A percentile compares a stretch with the other conserved stretches of the same genome.
Conservation (phyloP, 2,888 invertebrate species). For the Ormyrus labotus region DNA sequence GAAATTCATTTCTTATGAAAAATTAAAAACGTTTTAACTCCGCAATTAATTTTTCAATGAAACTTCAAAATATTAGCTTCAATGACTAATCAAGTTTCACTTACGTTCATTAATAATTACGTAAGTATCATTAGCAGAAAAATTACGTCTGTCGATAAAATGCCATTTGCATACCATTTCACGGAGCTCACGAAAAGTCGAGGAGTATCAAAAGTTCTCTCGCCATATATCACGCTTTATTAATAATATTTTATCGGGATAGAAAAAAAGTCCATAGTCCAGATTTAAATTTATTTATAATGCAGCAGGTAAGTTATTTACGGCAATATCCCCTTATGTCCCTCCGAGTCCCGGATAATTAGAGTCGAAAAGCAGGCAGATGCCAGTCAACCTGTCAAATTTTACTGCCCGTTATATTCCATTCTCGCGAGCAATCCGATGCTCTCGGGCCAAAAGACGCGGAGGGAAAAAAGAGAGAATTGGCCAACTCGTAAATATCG, state of each 20-base stretch:
- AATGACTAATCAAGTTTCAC: not conserved
- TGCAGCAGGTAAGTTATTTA: conserved; percentile 40
- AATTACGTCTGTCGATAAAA: not conserved
- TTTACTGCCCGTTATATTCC: conserved; percentile 52
- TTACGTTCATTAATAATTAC: not conserved
- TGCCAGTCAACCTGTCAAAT: conserved; percentile 54
- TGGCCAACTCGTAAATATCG: conserved; percentile 34
- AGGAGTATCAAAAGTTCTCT: no score
- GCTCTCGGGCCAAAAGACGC: not conserved
- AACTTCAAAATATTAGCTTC: not conserved
- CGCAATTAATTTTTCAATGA: no score
- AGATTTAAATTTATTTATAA: conserved; percentile 26
- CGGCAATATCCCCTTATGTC: conserved; percentile 18
- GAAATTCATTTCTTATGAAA: no score
- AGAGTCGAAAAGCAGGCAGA: conserved; percentile 45
- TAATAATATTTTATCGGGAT: no score
- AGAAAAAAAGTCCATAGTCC: not conserved
- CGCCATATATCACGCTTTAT: no score
- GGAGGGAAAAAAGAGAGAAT: conserved; percentile 10
- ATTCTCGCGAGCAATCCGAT: conserved; percentile 6
- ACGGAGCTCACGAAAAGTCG: no score
- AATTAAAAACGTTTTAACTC: no score
- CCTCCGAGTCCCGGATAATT: conserved; percentile 47
- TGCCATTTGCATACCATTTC: no score
- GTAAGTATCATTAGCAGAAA: not conserved